phyloP scores from a whole-genome alignment of 2,113 vertebrate genomes.

The Ceyx margarethae region DNA sequence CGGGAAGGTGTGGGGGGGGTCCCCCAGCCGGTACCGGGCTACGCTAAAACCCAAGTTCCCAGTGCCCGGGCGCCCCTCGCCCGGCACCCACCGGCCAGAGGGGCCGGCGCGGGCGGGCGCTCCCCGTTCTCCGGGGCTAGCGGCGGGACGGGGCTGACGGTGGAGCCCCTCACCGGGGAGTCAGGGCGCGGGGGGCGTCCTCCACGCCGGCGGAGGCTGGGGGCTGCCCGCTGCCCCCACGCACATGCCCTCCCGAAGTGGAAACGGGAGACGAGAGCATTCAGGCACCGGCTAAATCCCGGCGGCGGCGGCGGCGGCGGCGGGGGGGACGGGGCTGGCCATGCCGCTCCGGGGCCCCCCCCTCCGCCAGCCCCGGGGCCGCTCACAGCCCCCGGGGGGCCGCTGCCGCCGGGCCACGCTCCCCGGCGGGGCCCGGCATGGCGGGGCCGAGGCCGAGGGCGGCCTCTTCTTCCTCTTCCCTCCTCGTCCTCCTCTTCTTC shows the following conservation, averaged over 20 bases:
- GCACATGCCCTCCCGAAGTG: constrained; percentile 33
- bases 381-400: not conserved
- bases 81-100: not conserved
- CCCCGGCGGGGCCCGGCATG: not conserved
- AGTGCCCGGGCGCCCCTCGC: not conserved
- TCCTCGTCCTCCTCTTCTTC: not conserved
- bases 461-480: not conserved
- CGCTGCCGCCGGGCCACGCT: not conserved
- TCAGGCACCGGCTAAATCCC: constrained; percentile 4
- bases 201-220: not conserved
- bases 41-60: not conserved
- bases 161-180: not conserved
- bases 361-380: not conserved
- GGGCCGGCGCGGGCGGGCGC: not conserved
- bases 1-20: not conserved
- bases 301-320: not conserved
- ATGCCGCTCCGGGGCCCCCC: not conserved
- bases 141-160: not conserved
- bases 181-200: not conserved
- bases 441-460: not conserved
- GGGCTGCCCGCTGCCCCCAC: not conserved
- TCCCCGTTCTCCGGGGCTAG: not conserved
- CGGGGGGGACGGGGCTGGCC: not conserved
- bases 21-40: not conserved
- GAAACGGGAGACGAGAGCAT: constrained; percentile 7